Evolutionary conservation across 2,888 invertebrate species (phyloP), one percentile per base, ranked within the genome.

Genomic region (Bugulina stolonifera): DNA sequence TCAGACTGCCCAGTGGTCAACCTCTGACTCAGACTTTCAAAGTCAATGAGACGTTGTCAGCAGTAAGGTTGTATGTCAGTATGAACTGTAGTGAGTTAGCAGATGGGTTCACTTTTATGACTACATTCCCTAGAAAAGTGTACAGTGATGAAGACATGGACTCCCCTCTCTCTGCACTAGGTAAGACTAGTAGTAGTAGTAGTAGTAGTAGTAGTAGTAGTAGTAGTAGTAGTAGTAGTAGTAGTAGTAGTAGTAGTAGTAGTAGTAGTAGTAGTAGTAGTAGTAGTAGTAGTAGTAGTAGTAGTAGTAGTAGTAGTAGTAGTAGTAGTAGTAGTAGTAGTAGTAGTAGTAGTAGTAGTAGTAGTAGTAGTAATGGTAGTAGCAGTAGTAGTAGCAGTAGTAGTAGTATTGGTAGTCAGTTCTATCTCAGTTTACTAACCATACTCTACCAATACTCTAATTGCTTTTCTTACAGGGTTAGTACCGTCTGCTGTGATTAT

Each of bases 111-210:
- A 89, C 90, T 72, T 86, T 97, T 77, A 93, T 96, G 91, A 95
- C 94, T 1, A 90, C 89, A 80, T 97, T 94, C 86, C 96, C 97
- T 5, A 90, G 90, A 80, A 93, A 92, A 85, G 89, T 94, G 71
- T 97, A 94, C 82, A 87, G 88, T 0, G 88, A 87, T 18, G 93
- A 93, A 1, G 96, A 97, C 82, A 95, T 93, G 85, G 91, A 93
- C 73, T 91, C 90, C 81, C 93, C 96, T 0, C 86, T 97, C 77
- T 91, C 91, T 77, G 87, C 89, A 75, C 87, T 97, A 85, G 93
- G 93, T 92, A 85, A 84, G 3, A 69, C n/a, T 69, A 27, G 34
- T 27, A 69, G 29, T 27, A 27, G 18, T 14, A 69, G 27, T 72
- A 69, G 72, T 70, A 35, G 75, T 80, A 18, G 29, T 5, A 73